Percentiles rank a stretch among this genome's conserved stretches.
Evolutionary conservation across 2,888 invertebrate species (phyloP).

Genomic region (Cybosia mesomella): DNA sequence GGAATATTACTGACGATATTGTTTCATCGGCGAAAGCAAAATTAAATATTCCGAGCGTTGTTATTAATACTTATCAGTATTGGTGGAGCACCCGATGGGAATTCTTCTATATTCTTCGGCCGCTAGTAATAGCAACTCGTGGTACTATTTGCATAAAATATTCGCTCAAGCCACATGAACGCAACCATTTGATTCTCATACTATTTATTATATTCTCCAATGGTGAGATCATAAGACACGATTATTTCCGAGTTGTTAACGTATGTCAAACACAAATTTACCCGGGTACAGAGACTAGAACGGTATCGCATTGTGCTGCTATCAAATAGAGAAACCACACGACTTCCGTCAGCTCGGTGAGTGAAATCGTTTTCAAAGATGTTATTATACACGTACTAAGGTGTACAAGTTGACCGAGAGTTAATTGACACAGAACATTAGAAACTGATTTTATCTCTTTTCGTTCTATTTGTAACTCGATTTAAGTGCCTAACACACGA

Average conservation of each 20-base stretch:
- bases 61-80: conserved; percentile 26
- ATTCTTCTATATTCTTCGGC: conserved; percentile 26
- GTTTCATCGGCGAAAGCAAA: conserved; percentile 30
- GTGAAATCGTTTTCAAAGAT: background rate
- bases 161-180: conserved; percentile 19
- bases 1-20: conserved; percentile 32
- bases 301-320: background rate
- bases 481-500: background rate
- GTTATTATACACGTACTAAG: background rate
- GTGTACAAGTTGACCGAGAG: no score
- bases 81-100: conserved; percentile 15
- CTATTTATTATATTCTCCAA: background rate
- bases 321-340: background rate
- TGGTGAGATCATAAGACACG: background rate
- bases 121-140: conserved; percentile 19
- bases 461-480: no score
- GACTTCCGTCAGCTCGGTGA: background rate
- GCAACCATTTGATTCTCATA: conserved; percentile 15
- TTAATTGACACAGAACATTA: background rate
- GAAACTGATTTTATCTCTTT: no score
- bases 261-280: background rate
- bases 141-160: background rate
- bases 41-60: conserved; percentile 34
- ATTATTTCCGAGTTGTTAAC: conserved; percentile 14
- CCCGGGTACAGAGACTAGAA: background rate